A percentile compares a stretch with the other conserved stretches of the same genome.
Conservation (phyloP, 2,888 invertebrate species). For the Eucera pruinosa region DNA sequence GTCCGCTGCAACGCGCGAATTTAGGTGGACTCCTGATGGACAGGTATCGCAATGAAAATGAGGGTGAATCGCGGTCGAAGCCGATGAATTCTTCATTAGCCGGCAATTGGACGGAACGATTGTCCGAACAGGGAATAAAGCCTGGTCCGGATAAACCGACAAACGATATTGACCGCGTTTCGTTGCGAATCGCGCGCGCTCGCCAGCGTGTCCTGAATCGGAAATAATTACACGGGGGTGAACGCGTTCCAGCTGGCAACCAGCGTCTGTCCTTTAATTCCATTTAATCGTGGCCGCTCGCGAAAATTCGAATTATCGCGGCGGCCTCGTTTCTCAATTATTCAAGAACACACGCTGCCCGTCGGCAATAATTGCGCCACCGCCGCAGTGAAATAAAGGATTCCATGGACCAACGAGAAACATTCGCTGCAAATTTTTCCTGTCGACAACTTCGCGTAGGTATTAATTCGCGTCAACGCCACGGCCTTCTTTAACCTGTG, state of each 20-base stretch:
- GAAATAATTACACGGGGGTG: constrained; percentile 20
- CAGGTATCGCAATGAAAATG: not conserved
- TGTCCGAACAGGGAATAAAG: not conserved
- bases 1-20: not conserved
- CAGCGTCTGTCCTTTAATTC: constrained; percentile 19
- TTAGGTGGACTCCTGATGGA: not conserved
- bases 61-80: constrained; percentile 1
- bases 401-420: too few relatives aligned
- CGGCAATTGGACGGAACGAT: constrained; percentile 11
- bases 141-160: not conserved
- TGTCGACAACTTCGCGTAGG: too few relatives aligned
- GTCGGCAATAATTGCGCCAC: not conserved
- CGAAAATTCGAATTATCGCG: constrained; percentile 36
- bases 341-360: constrained; percentile 8
- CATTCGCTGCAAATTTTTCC: too few relatives aligned
- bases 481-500: too few relatives aligned
- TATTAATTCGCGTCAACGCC: too few relatives aligned
- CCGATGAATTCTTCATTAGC: constrained; percentile 42
- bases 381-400: too few relatives aligned
- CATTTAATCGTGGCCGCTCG: constrained; percentile 34
- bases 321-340: constrained; percentile 37
- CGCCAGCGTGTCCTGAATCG: constrained; percentile 1
- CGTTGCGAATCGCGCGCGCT: not conserved
- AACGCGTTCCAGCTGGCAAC: not conserved
- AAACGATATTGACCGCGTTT: constrained; percentile 5